Evolutionary conservation across 2,113 vertebrate species (phyloP), one percentile per base, ranked within the genome.

Genomic region (Thinocorus orbignyianus): DNA sequence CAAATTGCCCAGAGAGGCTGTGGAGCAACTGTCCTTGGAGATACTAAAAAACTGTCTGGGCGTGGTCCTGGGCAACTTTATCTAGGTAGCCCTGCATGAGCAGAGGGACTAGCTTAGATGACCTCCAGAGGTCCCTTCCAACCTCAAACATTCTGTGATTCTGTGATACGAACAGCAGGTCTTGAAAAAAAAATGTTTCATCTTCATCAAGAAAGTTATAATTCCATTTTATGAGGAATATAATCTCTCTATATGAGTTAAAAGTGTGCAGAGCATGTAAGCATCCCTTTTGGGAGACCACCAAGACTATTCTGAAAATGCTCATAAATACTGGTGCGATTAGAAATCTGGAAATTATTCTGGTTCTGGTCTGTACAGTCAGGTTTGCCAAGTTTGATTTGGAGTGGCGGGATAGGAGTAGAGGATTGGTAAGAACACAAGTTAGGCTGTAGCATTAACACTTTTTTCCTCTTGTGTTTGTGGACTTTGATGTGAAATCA

Each of bases 331-430:
- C 24, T 33, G 4, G 4, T 44, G 13, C 41, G 35, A 31, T 13
- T 41, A 46, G 17, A 25, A 49, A 52, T 26, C 15, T 42, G 39
- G 11, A 81, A 88, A 52, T 37, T 3, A 17, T 73, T 89, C 69
- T 66, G 30, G 7, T 73, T 89, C 69, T 66, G 30, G 7, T 81
- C 12, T 8, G 3, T 33, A 9, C 9, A 30, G 18, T 61, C 0
- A 49, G 70, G 46, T 81, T 89, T 84, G 10, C 17, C 26, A 33
- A 58, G 31, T 3, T 52, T 39, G 26, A 58, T 37, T 33, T 66
- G 20, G 17, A 46, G 16, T 2, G 2, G 9, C 3, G 3, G 4
- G 3, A 1, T 2, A 60, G 7, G 35, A 79, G 76, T 3, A 55
- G 6, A 46, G 19, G 4, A 33, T 1, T 42, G 6, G 10, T 65